Conservation (phyloP, 2,888 invertebrate genomes). For the Pemphredon lugubris region DNA sequence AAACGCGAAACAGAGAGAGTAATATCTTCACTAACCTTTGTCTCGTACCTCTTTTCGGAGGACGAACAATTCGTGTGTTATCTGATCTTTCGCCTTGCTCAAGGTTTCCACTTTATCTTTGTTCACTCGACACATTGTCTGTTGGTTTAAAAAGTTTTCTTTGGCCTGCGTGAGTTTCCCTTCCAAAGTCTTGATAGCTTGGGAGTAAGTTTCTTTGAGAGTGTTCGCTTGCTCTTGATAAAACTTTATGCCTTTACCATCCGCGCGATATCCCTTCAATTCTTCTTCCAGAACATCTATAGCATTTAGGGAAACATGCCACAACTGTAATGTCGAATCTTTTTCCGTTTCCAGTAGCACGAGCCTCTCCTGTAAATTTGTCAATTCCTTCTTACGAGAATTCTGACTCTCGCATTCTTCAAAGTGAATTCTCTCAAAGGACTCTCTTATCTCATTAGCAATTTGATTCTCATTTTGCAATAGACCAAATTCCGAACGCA, state of each 20-base stretch:
- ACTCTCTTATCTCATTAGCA: conserved; percentile 63
- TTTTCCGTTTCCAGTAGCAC: conserved; percentile 85
- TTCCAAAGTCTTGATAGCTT: conserved; percentile 83
- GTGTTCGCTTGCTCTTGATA: conserved; percentile 71
- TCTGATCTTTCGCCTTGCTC: conserved; percentile 81
- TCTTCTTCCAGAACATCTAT: conserved; percentile 87
- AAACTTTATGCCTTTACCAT: conserved; percentile 61
- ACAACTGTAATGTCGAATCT: conserved; percentile 85
- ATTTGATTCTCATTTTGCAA: conserved; percentile 66
- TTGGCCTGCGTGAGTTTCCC: conserved; percentile 83
- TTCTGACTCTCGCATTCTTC: conserved; percentile 56
- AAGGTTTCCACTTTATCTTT: conserved; percentile 82
- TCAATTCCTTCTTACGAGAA: conserved; percentile 57
- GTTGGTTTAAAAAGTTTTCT: conserved; percentile 79
- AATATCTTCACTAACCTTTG: conserved; percentile 66
- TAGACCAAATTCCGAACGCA: conserved; percentile 69
- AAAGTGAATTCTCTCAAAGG: conserved; percentile 61
- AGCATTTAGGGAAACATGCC: conserved; percentile 86
- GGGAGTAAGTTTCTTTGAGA: conserved; percentile 82
- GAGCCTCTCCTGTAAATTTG: conserved; percentile 74
- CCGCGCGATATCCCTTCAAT: conserved; percentile 81
- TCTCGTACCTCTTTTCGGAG: conserved; percentile 59
- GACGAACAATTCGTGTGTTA: conserved; percentile 69
- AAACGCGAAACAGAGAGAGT: too few species aligned
- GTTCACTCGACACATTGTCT: conserved; percentile 75